Evolutionary conservation across 2,113 vertebrate species (phyloP).

Genomic region (Zonotrichia leucophrys): DNA sequence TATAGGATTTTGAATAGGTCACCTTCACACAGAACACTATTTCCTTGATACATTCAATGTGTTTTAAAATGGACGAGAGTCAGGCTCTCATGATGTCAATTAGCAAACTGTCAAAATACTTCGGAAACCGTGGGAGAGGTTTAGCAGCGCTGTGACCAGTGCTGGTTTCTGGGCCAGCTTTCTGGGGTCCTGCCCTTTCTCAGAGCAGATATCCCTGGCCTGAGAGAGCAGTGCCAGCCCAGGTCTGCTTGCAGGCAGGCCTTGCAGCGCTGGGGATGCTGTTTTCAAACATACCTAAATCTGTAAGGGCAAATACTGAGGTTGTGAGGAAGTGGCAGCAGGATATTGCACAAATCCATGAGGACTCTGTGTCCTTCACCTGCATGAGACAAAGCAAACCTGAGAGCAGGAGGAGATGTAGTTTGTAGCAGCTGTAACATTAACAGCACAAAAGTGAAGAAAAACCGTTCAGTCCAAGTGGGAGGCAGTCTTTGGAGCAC

Average conservation of each 20-base stretch:
- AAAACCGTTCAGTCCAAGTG: not conserved
- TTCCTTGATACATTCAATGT: not conserved
- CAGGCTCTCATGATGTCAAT: not conserved
- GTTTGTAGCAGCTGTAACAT: not conserved
- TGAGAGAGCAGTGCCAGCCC: not conserved
- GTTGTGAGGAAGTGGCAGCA: not conserved
- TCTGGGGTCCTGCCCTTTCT: not conserved
- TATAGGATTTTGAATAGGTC: conserved; percentile 9
- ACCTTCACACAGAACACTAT: not conserved
- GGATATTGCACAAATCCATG: not conserved
- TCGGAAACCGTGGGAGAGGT: not conserved
- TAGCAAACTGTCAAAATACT: not conserved
- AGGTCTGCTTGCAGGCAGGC: not conserved
- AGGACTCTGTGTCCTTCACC: not conserved
- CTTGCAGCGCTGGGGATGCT: not conserved
- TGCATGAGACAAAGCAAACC: not conserved
- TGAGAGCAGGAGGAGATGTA: not conserved
- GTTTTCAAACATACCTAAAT: not conserved
- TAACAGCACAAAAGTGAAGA: not conserved
- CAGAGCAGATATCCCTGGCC: not conserved
- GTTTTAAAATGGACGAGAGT: not conserved
- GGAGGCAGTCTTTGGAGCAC: not conserved
- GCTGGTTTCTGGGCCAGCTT: not conserved
- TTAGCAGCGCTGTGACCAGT: not conserved
- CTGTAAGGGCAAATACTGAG: not conserved